Percentiles rank a stretch among this genome's conserved stretches.
Conservation (phyloP, 2,888 invertebrate genomes). For the Polydrusus tereticollis region DNA sequence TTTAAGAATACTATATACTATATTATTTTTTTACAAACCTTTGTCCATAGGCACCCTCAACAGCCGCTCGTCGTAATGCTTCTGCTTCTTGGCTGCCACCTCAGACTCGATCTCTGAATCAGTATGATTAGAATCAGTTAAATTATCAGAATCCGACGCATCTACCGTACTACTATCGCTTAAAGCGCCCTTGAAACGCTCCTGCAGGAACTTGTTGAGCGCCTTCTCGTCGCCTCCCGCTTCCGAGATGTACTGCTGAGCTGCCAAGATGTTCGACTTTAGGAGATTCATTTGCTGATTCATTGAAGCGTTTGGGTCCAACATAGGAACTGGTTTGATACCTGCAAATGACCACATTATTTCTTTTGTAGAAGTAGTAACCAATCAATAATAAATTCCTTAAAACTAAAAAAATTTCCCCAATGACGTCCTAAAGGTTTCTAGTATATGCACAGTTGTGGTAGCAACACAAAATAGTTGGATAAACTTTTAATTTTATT, state of each 20-base stretch:
- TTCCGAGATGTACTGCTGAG: constrained; percentile 72
- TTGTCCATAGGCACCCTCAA: constrained; percentile 76
- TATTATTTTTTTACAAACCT: constrained; percentile 59
- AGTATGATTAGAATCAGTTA: constrained; percentile 72
- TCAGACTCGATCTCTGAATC: constrained; percentile 71
- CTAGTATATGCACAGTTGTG: no score
- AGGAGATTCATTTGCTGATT: constrained; percentile 72
- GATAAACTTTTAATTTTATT: no score
- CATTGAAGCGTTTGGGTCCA: constrained; percentile 71
- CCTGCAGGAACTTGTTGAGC: constrained; percentile 69
- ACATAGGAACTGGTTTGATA: constrained; percentile 77
- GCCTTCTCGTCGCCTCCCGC: constrained; percentile 65
- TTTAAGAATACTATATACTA: no score
- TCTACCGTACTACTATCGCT: constrained; percentile 72
- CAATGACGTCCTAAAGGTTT: no score
- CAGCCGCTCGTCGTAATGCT: constrained; percentile 72
- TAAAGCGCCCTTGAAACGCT: constrained; percentile 71
- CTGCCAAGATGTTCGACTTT: constrained; percentile 75
- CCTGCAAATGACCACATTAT: constrained; percentile 61
- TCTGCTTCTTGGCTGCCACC: constrained; percentile 64
- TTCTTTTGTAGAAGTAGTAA: neutral
- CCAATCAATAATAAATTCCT: no score
- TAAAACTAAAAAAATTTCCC: no score
- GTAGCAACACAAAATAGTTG: no score
- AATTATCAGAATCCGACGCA: constrained; percentile 73